Percentiles rank a stretch among this genome's conserved stretches.
These are phyloP conservation scores for Ptyas mucosa DNA, from an alignment of 2,113 vertebrate genomes.

Conservation along the genomic window DNA sequence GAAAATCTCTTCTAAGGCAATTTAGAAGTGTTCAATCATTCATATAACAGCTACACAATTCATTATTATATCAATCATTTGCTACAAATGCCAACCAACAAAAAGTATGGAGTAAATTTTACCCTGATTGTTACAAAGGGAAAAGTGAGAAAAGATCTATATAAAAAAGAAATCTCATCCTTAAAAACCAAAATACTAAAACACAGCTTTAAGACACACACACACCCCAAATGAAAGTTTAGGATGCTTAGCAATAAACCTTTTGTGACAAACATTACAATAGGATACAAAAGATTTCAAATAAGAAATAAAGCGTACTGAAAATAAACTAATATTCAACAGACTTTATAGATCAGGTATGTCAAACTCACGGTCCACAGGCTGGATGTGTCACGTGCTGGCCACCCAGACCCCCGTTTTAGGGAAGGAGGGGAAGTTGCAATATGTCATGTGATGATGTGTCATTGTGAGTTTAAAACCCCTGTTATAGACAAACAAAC, in stretches of 20 bases:
- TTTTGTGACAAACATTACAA: neutral
- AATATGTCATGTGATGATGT: too few species aligned
- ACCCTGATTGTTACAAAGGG: neutral
- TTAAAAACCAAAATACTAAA: neutral
- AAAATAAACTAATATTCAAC: neutral
- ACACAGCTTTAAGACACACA: neutral
- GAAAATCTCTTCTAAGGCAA: too few species aligned
- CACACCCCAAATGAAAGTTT: neutral
- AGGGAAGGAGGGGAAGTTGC: too few species aligned
- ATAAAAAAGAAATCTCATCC: conserved; percentile 12
- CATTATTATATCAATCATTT: neutral
- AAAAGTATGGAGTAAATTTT: neutral
- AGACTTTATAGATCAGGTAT: neutral
- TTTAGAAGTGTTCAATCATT: too few species aligned
- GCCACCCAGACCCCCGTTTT: too few species aligned
- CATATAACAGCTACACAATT: too few species aligned
- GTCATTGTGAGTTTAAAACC: too few species aligned
- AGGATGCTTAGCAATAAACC: neutral
- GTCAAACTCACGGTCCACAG: too few species aligned
- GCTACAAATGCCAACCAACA: neutral
- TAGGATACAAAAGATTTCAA: neutral
- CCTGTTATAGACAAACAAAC: neutral
- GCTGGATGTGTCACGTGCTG: too few species aligned
- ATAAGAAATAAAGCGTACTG: neutral
- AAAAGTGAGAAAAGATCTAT: neutral